These are phyloP conservation scores for Molossus molossus DNA, from an alignment of 2,797 vertebrate species.

Conservation along the genomic window DNA sequence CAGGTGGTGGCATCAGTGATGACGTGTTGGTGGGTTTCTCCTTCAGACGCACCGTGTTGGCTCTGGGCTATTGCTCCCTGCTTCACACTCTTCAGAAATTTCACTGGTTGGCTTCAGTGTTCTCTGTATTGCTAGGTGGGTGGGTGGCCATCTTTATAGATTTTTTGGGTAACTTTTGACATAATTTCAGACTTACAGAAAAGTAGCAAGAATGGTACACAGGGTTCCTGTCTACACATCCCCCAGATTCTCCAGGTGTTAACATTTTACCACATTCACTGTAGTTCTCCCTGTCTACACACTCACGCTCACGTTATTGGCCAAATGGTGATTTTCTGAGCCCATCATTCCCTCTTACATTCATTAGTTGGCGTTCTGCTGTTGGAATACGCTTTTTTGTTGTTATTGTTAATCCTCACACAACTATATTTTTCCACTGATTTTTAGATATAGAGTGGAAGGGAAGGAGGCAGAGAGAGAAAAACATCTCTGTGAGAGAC, in stretches of 20 bases:
- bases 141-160: neutral
- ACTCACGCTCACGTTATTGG: neutral
- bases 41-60: too few species aligned
- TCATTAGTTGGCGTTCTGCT: neutral
- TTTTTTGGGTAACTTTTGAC: neutral
- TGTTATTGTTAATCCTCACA: too few species aligned
- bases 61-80: neutral
- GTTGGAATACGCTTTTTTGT: neutral
- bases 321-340: neutral
- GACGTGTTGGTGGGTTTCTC: fast-evolving
- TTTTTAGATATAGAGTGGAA: too few species aligned
- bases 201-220: neutral
- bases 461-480: too few species aligned
- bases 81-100: neutral
- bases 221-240: neutral
- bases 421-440: too few species aligned
- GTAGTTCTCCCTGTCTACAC: neutral
- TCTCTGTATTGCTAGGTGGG: neutral
- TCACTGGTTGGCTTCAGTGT: neutral
- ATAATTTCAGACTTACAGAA: neutral
- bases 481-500: too few species aligned
- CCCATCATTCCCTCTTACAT: neutral
- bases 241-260: neutral
- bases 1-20: fast-evolving
- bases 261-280: neutral